Conservation (phyloP, 2,113 vertebrate species). For the Calypte anna region DNA sequence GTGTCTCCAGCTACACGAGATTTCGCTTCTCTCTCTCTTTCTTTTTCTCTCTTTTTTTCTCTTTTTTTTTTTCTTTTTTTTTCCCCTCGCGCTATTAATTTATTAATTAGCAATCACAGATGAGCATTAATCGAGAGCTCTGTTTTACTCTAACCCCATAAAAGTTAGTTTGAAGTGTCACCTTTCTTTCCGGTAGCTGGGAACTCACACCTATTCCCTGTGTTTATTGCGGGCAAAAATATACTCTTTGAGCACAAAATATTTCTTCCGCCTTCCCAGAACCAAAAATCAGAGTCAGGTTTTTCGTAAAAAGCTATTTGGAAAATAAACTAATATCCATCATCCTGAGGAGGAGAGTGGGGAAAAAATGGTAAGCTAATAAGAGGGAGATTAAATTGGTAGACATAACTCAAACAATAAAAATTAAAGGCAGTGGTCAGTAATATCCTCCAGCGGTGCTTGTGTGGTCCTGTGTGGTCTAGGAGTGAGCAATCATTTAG, state of each 20-base stretch:
- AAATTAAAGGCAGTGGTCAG: constrained; percentile 77
- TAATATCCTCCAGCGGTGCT: constrained; percentile 77
- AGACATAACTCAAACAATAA: constrained; percentile 83
- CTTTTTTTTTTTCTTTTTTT: not conserved
- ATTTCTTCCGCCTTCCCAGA: not conserved
- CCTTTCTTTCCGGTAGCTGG: constrained; percentile 63
- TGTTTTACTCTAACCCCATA: constrained; percentile 59
- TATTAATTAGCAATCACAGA: constrained; percentile 31
- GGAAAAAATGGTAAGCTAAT: constrained; percentile 33
- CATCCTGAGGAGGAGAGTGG: not conserved
- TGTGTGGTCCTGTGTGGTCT: constrained; percentile 81
- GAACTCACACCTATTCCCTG: not conserved
- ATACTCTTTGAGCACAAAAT: not conserved
- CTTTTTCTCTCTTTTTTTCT: too few relatives aligned
- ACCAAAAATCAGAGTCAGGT: not conserved
- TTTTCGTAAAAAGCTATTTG: not conserved
- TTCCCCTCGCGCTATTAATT: too few relatives aligned
- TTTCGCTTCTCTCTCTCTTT: not conserved
- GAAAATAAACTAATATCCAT: not conserved
- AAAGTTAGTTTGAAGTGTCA: constrained; percentile 61
- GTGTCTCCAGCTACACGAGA: not conserved
- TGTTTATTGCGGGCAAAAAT: constrained; percentile 19
- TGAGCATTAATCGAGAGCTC: constrained; percentile 45
- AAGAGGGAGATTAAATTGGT: constrained; percentile 71
- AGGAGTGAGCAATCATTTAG: constrained; percentile 73